Evolutionary conservation across 1,140 invertebrate genomes (phyloP).

Genomic region (Drosophila truncata): DNA sequence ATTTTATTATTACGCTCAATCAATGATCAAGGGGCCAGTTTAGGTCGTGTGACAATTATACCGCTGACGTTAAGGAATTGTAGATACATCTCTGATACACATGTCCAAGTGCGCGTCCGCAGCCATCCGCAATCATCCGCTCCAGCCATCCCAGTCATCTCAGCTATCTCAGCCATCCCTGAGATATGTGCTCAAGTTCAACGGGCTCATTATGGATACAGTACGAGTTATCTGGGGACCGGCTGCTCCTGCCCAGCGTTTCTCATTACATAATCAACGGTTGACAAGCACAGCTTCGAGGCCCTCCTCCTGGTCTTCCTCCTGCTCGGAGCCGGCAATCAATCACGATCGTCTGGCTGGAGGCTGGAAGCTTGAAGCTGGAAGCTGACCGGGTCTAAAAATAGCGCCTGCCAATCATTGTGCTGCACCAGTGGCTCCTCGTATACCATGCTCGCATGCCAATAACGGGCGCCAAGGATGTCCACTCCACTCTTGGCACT

Average conservation of each 20-base stretch:
- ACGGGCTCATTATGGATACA: constrained; percentile 67
- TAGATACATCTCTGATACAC: constrained; percentile 41
- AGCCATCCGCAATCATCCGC: not conserved
- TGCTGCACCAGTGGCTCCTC: constrained; percentile 10
- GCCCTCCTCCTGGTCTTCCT: constrained; percentile 14
- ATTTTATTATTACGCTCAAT: constrained; percentile 85
- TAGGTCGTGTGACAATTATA: constrained; percentile 85
- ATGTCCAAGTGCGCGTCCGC: constrained; percentile 8
- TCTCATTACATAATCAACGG: constrained; percentile 78
- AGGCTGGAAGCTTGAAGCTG: constrained; percentile 5
- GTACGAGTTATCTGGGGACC: constrained; percentile 13
- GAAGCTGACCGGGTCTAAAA: constrained; percentile 56
- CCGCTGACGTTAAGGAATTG: constrained; percentile 80
- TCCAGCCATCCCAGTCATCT: not conserved
- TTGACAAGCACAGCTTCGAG: constrained; percentile 35
- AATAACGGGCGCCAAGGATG: constrained; percentile 83
- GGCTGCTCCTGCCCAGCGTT: constrained; percentile 41
- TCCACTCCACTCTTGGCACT: constrained; percentile 54
- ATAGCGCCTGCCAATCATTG: constrained; percentile 73
- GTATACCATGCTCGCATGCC: constrained; percentile 23
- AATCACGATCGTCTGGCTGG: constrained; percentile 68
- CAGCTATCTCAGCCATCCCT: not conserved
- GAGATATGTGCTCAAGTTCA: constrained; percentile 65
- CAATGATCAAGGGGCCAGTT: constrained; percentile 82
- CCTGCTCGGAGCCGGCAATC: constrained; percentile 49